Percentiles rank a stretch among this genome's conserved stretches.
These are phyloP conservation scores for Ochropleura leucogaster DNA, from an alignment of 2,888 invertebrate genomes.

Conservation along the genomic window DNA sequence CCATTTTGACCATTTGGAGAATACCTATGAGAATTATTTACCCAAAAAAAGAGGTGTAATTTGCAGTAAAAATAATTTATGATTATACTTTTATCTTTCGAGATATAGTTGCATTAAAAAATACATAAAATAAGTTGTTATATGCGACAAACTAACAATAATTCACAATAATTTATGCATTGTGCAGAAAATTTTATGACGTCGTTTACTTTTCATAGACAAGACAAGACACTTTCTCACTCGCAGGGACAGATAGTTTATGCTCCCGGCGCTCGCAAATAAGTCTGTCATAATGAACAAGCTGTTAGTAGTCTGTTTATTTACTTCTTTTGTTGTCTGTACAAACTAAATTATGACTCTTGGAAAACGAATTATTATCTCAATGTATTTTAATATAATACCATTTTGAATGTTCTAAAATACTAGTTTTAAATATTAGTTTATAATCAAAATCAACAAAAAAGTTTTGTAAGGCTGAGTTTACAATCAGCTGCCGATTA, in stretches of 20 bases:
- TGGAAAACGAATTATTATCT: neutral
- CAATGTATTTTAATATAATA: neutral
- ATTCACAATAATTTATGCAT: neutral
- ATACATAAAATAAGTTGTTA: neutral
- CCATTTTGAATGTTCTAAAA: neutral
- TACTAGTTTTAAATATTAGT: neutral
- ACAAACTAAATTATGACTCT: slow-evolving; percentile 11
- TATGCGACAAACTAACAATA: neutral
- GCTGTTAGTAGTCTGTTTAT: slow-evolving; percentile 12
- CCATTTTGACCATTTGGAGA: neutral
- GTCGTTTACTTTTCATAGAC: slow-evolving; percentile 16
- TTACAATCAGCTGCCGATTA: neutral
- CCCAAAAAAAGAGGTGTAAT: neutral
- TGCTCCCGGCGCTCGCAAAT: slow-evolving; percentile 13
- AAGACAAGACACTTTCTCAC: slow-evolving; percentile 4
- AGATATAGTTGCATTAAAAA: neutral
- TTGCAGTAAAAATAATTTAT: neutral
- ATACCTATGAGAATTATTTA: neutral
- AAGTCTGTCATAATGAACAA: slow-evolving; percentile 15
- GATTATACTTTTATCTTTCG: neutral
- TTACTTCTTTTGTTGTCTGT: slow-evolving; percentile 24
- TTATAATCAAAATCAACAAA: neutral
- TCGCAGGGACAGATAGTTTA: neutral
- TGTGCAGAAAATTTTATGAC: slow-evolving; percentile 8
- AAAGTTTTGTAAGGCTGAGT: neutral